A percentile compares a stretch with the other conserved stretches of the same genome.
phyloP scores from a whole-genome alignment of 1,140 invertebrate species.

The Drosophila arizonae region DNA sequence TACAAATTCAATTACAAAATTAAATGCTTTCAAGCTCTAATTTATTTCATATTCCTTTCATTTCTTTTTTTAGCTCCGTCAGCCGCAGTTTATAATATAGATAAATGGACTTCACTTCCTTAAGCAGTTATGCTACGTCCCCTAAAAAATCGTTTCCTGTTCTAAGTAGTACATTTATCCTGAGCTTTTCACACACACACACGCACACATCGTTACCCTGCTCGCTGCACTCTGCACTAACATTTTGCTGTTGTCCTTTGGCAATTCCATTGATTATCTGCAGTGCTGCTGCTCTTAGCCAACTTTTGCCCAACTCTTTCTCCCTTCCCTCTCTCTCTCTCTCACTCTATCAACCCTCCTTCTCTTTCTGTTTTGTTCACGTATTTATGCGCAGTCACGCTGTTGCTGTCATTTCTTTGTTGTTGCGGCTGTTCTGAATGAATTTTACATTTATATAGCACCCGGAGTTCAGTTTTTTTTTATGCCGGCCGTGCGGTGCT shows the following conservation, averaged over 20 bases:
- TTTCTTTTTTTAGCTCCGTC: too few relatives aligned
- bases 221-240: not conserved
- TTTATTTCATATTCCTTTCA: too few relatives aligned
- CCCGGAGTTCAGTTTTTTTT: conserved; percentile 24
- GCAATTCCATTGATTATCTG: conserved; percentile 40
- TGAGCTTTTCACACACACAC: not conserved
- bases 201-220: not conserved
- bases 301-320: conserved; percentile 2
- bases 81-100: too few relatives aligned
- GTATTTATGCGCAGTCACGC: conserved; percentile 78
- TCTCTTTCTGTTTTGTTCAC: conserved; percentile 48
- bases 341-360: not conserved
- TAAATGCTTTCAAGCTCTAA: too few relatives aligned
- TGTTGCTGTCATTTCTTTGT: conserved; percentile 61
- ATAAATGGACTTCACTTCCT: too few relatives aligned
- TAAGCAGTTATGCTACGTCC: too few relatives aligned
- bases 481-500: not conserved
- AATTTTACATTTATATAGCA: conserved; percentile 79
- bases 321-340: not conserved
- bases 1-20: too few relatives aligned
- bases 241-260: conserved; percentile 27
- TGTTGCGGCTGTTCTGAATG: conserved; percentile 56
- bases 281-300: not conserved
- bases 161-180: not conserved
- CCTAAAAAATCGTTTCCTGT: not conserved